These are phyloP conservation scores for Phylloscopus whistleri DNA, from an alignment of 2,113 vertebrate species.

Conservation along the genomic window DNA sequence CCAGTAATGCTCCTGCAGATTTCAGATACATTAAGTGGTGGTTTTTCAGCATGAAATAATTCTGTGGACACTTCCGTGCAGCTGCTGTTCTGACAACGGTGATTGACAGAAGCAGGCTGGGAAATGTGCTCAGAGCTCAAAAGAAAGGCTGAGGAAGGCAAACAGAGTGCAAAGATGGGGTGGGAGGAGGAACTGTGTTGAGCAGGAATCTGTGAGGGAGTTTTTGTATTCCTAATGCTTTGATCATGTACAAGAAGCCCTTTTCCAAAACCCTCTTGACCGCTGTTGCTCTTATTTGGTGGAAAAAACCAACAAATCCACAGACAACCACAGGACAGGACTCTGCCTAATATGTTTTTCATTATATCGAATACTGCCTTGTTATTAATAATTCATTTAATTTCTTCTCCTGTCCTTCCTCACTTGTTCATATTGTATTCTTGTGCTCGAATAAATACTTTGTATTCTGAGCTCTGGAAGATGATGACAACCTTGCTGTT, in stretches of 20 bases:
- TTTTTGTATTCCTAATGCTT: neutral
- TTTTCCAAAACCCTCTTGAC: neutral
- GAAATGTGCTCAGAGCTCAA: neutral
- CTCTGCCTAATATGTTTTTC: neutral
- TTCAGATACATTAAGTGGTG: neutral
- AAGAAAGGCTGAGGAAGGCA: conserved; percentile 25
- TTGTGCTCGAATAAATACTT: neutral
- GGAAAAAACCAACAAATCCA: neutral
- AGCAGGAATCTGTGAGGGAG: neutral
- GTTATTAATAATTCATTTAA: neutral
- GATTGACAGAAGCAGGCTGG: neutral
- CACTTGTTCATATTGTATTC: neutral
- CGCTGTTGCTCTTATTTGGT: neutral
- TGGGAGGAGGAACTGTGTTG: neutral
- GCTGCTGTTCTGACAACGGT: conserved; percentile 6
- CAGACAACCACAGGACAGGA: neutral
- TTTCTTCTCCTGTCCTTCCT: neutral
- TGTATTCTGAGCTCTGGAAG: neutral
- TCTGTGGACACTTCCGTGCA: conserved; percentile 14
- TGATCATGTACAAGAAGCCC: neutral
- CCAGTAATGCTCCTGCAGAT: neutral
- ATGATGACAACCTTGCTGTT: neutral
- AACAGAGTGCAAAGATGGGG: neutral
- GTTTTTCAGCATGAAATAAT: neutral
- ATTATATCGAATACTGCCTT: neutral